phyloP scores from a whole-genome alignment of 2,113 vertebrate genomes.

The Rafetus swinhoei region DNA sequence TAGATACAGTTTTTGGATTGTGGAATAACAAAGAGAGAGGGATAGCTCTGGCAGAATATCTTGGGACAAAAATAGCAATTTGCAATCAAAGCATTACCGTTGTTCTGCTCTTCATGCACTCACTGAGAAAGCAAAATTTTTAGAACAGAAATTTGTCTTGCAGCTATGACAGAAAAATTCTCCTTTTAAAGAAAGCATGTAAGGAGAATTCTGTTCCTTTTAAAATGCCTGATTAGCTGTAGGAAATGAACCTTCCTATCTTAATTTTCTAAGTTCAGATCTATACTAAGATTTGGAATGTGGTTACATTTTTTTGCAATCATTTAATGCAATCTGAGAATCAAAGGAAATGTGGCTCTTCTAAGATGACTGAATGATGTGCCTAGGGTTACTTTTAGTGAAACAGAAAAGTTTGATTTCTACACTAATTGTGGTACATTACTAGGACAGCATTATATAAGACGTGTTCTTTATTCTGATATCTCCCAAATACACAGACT shows the following conservation, averaged over 20 bases:
- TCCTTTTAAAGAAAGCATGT: neutral
- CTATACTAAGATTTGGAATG: neutral
- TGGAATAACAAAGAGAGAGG: neutral
- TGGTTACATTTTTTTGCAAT: neutral
- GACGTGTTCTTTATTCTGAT: rapidly evolving
- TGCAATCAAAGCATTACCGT: neutral
- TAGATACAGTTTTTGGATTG: neutral
- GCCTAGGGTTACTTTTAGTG: neutral
- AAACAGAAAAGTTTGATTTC: neutral
- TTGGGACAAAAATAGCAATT: neutral
- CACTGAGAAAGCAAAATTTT: neutral
- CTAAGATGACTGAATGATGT: neutral
- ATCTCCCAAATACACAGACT: neutral
- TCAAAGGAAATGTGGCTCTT: neutral
- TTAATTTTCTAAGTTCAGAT: neutral
- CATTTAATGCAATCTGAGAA: neutral
- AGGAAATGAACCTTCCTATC: neutral
- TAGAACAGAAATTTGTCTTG: neutral
- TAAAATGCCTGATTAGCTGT: neutral
- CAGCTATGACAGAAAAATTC: neutral
- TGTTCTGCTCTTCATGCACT: neutral
- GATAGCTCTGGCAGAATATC: neutral
- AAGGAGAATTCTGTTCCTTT: neutral
- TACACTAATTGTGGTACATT: neutral
- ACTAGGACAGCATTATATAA: rapidly evolving